Evolutionary conservation across 2,888 invertebrate genomes (phyloP).

Genomic region (Polia nebulosa): DNA sequence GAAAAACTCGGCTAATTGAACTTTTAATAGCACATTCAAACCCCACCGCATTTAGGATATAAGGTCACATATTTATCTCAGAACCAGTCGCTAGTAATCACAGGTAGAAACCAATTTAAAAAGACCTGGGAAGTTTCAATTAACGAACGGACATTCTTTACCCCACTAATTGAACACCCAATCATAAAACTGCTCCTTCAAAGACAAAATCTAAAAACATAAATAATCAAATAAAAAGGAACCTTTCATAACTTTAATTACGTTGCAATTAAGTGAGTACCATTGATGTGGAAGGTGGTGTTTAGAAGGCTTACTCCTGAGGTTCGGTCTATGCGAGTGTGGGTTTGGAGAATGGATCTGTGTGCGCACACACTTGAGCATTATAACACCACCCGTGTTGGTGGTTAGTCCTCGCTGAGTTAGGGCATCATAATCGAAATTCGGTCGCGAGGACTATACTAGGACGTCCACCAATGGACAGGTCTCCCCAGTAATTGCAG

Average conservation of each 20-base stretch:
- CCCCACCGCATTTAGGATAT: not conserved
- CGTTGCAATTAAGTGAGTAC: constrained; percentile 60
- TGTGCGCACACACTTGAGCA: too few relatives aligned
- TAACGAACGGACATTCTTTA: constrained; percentile 28
- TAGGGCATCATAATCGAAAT: too few relatives aligned
- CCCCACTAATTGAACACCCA: constrained; percentile 36
- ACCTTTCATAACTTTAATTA: constrained; percentile 65
- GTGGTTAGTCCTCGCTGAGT: too few relatives aligned
- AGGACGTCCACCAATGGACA: too few relatives aligned
- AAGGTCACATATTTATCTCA: not conserved
- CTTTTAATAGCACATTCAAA: too few relatives aligned
- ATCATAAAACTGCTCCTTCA: constrained; percentile 38
- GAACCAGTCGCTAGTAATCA: not conserved
- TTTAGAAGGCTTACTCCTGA: constrained; percentile 33
- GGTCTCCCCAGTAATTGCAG: too few relatives aligned
- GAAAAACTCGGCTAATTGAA: too few relatives aligned
- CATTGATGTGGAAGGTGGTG: not conserved
- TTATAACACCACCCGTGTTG: too few relatives aligned
- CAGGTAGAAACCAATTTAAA: constrained; percentile 12
- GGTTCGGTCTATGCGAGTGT: too few relatives aligned
- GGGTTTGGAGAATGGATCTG: too few relatives aligned
- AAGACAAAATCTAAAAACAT: constrained; percentile 52
- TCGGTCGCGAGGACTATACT: too few relatives aligned
- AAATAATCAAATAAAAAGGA: constrained; percentile 58
- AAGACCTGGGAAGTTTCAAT: constrained; percentile 26